A percentile compares a stretch with the other conserved stretches of the same genome.
Evolutionary conservation across 2,113 vertebrate genomes (phyloP).

Genomic region (Anolis carolinensis): DNA sequence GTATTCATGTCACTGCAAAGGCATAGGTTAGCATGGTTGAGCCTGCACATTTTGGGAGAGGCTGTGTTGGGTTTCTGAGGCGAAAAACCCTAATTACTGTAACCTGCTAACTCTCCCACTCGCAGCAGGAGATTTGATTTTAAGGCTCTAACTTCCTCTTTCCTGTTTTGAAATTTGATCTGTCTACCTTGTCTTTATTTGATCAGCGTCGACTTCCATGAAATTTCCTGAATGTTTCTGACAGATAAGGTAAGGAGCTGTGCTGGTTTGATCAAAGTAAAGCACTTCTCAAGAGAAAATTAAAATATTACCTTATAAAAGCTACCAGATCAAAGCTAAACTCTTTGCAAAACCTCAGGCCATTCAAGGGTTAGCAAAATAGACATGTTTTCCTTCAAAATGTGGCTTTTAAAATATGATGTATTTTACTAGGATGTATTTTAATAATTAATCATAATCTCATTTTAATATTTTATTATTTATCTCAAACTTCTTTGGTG

Average conservation of each 20-base stretch:
- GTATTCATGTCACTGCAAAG: background rate
- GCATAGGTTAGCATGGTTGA: background rate
- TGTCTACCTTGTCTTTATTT: conserved; percentile 11
- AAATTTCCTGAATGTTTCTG: conserved; percentile 9
- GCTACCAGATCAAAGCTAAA: conserved; percentile 12
- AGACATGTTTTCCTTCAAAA: background rate
- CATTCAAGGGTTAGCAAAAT: background rate
- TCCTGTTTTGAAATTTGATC: conserved; percentile 21
- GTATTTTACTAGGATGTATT: background rate
- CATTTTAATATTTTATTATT: background rate
- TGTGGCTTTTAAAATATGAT: background rate
- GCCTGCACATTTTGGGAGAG: background rate
- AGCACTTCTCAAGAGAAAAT: conserved; percentile 1
- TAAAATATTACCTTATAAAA: conserved; percentile 22
- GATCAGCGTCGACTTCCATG: background rate
- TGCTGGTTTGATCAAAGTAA: conserved; percentile 19
- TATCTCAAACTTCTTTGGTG: background rate
- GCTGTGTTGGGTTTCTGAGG: background rate
- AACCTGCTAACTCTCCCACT: conserved; percentile 12
- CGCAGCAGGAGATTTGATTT: background rate
- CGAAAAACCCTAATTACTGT: background rate
- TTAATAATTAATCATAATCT: background rate
- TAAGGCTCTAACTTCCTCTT: background rate
- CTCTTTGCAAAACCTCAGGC: background rate
- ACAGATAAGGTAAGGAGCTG: conserved; percentile 14